Evolutionary conservation across 2,888 invertebrate genomes (phyloP).

Genomic region (Euclidia mi): DNA sequence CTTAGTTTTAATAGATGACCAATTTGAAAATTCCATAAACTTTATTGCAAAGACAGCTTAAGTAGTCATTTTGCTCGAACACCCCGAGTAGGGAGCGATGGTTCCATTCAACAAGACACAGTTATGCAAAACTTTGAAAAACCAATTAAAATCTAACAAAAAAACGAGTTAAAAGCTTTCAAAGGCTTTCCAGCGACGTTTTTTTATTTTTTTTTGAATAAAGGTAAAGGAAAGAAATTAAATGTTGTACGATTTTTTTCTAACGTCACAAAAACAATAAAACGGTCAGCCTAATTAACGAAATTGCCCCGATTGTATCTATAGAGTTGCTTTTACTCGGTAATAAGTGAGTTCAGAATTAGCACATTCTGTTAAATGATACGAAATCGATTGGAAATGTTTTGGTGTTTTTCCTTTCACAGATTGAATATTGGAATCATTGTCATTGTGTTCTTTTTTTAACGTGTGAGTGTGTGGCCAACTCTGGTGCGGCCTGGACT

Average conservation of each 20-base stretch:
- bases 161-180: slow-evolving; percentile 13
- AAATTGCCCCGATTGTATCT: not conserved
- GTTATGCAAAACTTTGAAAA: slow-evolving; percentile 18
- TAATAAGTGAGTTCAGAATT: too few relatives aligned
- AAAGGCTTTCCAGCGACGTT: slow-evolving; percentile 4
- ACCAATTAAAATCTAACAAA: slow-evolving; percentile 22
- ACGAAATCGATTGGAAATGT: too few relatives aligned
- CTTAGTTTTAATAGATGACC: too few relatives aligned
- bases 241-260: not conserved
- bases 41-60: not conserved
- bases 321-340: not conserved
- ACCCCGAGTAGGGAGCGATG: slow-evolving; percentile 1
- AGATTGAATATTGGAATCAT: not conserved
- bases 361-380: too few relatives aligned
- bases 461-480: too few relatives aligned
- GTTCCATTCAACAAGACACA: slow-evolving; percentile 9
- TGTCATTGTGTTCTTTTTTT: too few relatives aligned
- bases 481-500: too few relatives aligned
- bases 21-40: too few relatives aligned
- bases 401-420: too few relatives aligned
- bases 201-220: slow-evolving; percentile 9
- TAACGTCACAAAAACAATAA: slow-evolving; percentile 6
- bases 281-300: not conserved
- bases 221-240: not conserved
- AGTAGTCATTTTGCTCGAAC: slow-evolving; percentile 1